Evolutionary conservation across 2,113 vertebrate species (phyloP), one percentile per base, ranked within the genome.

Genomic region (Syngnathoides biaculeatus): DNA sequence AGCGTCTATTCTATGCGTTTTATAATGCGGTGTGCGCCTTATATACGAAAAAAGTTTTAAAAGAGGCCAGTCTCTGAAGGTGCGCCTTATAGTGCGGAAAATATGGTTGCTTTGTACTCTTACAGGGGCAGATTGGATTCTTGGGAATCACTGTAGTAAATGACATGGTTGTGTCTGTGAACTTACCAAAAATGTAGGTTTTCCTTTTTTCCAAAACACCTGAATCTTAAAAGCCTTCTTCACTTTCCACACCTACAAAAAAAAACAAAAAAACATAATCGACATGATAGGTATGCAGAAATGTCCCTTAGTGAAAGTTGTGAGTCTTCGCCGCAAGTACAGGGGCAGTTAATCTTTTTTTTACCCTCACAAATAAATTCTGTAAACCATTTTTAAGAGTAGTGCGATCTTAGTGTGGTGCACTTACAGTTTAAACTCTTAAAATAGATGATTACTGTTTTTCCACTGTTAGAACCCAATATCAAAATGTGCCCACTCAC

Each of bases 221-320:
- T 92, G 93, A 83, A 99, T 95, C 86, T 99, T 99, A 74, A 99
- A 89, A 8, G 96, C 96, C 76, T 99, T 99, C 86, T 98, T 99
- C 69, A 98, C 96, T 81, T 99, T 99, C 97, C 97, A 99, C 19
- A 98, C 92, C 97, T 98, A 74, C 24, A 80, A 71, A 14, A 68
- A 67, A 5, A 6, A 45, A 30, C 13, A 19, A 80, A 71, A 14
- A 68, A 67, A 5, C 8, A 45, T 39, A 10, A 19, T 0, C 7
- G 3, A 24, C 4, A 55, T 55, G 1, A 11, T 13, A 14, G 22
- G 45, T 5, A 5, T 1, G 19, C 43, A 47, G 43, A 35, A 35
- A 35, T 6, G 30, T 6, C 6, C 30, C 30, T 35, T 1, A 35
- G 30, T 35, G 30, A 6, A 35, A 35, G 30, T 35, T 35, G 30